Conservation (phyloP, 2,888 invertebrate genomes). For the Steinernema scapterisci region DNA sequence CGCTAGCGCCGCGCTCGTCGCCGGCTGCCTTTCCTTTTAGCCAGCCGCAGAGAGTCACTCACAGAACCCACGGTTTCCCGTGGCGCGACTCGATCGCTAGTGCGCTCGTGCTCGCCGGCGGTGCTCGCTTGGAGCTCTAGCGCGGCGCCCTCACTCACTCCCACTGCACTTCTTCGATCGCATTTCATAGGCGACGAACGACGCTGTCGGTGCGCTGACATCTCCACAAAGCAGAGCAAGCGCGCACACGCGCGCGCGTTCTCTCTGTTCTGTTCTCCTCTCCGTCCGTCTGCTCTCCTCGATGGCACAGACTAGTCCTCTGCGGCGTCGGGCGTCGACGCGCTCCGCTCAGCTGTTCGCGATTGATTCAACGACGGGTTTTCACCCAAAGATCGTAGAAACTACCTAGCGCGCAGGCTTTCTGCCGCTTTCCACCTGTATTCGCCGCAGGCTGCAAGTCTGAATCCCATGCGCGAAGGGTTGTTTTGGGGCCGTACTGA, state of each 20-base stretch:
- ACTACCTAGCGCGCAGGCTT: not conserved
- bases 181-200: not conserved
- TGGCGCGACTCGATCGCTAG: not conserved
- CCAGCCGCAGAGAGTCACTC: not conserved
- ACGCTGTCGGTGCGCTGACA: conserved; percentile 4
- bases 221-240: conserved; percentile 6
- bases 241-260: conserved; percentile 7
- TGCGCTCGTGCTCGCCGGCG: not conserved
- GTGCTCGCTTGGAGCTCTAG: not conserved
- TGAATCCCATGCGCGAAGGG: not conserved
- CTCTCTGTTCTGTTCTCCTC: not conserved
- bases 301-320: not conserved
- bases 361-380: conserved; percentile 12
- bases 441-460: not conserved
- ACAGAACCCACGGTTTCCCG: not conserved
- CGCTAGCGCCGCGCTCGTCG: not conserved
- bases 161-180: not conserved
- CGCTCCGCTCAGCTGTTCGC: conserved; percentile 17
- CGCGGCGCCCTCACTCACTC: not conserved
- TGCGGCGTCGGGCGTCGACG: too few relatives aligned
- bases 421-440: not conserved
- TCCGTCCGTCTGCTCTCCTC: not conserved
- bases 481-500: not conserved
- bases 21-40: not conserved
- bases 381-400: not conserved